Evolutionary conservation across 2,113 vertebrate species (phyloP), one percentile per base, ranked within the genome.

Genomic region (Monopterus albus): DNA sequence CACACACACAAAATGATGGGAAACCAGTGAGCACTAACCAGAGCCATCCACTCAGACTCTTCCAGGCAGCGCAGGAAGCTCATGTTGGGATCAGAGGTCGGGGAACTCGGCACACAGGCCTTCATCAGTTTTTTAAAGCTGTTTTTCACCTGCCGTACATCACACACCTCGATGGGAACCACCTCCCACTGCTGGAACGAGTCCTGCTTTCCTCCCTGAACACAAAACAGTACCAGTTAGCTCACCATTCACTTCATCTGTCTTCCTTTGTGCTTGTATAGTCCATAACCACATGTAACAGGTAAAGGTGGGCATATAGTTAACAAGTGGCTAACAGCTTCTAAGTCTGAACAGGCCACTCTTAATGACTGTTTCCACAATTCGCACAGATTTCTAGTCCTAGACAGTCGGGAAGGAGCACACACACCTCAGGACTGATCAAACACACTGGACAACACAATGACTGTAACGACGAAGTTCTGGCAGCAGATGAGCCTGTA

Each of bases 61-160:
- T 99, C 96, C 52, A 99, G 91, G 4, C 94, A 95, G 70, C 94
- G 94, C 85, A 96, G 84, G 85, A 95, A 99, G 45, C 93, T 79
- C 31, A 90, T 63, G 78, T 29, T 50, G 50, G 35, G 66, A 0
- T 94, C 95, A 0, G n/a, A 0, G 20, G 70, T 29, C 0, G 64
- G 3, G 2, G 84, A 92, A 85, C 96, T 94, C 0, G 98, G 97
- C 67, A 98, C 94, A 0, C 98, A 99, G 1, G 96, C 97, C 84
- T 98, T 98, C 91, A 98, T 95, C 83, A 99, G 91, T 91, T 99
- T 99, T 91, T 99, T 99, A 83, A 99, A 99, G 88, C 98, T 98
- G 78, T 95, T 95, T 88, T 99, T 99, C 81, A 98, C 96, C 85
- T 98, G 97, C 83, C 98, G 91, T 2, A 95, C 89, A 5, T 99